Base-by-base conservation (phyloP, 2,113 vertebrate genomes). In the Microcebus jonahi region DNA sequence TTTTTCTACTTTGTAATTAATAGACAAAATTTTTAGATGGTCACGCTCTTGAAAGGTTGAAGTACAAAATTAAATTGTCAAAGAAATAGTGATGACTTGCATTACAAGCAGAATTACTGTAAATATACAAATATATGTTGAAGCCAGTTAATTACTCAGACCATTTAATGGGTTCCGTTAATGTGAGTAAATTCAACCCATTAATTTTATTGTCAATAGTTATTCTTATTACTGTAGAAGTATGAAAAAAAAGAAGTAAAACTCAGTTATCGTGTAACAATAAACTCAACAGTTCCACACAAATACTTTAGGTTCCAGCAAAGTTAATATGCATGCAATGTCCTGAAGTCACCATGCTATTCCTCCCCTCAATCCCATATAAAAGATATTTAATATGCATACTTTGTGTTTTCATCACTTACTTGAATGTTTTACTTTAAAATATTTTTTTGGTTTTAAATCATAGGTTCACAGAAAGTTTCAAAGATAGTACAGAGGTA, bases 1-100 rank as follows among this genome's bases (percentile, higher is more conserved):
- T 82, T 82, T 79, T 61, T 36, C 48, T 88, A 36, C n/a, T 93
- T 79, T 59, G 27, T 91, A 84, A 88, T 68, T 83, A 88, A 79
- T 79, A 73, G 91, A 88, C 23, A 88, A 71, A 61, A 59, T 61
- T 88, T 92, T 83, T 59, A 93, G 34, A 39, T 8, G 85, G 5
- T 20, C n/a, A 45, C 14, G 7, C 3, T 75, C 34, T 88, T 53
- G n/a, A 80, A 68, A 61, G 42, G 29, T 67, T 61, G 18, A 93
- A 27, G 23, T 45, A 1, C 14, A 68, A 81, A 88, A 77, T 90
- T 79, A 87, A 92, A 73, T 91, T 80, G 63, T 79, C 86, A 96
- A 42, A 84, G 18, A 91, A 77, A 59, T 68, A 80, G 55, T 34
- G 48, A 68, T 23, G 36, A 25, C 21, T 82, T 65, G 31, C 12